Evolutionary conservation across 2,113 vertebrate species (phyloP), one percentile per base, ranked within the genome.

Genomic region (Corythaixoides concolor): DNA sequence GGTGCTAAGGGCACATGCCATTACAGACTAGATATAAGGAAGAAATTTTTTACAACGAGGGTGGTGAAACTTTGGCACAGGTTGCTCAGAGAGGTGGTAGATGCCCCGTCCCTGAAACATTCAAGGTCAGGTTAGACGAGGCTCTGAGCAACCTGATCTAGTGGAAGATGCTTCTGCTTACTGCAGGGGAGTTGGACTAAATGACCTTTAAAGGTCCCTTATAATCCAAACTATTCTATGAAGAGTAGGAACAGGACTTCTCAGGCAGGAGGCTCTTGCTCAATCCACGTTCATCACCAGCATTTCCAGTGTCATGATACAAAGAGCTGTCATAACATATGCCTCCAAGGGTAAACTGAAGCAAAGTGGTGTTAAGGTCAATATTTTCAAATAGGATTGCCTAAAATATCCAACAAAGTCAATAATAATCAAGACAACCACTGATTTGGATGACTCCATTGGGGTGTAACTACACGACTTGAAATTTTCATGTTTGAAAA

Each of bases 301-400:
- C 15, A 53, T 76, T 95, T 93, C 23, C 50, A 94, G 30, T 5
- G 27, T 75, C 15, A 2, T 0, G 2, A 49, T 41, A 69, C 27
- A 52, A 78, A 72, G 33, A 32, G 37, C 16, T 68, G 30, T 59
- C 35, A 33, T 75, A 87, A 63, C 52, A 90, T 81, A 53, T 37
- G 89, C 39, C 37, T 81, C 76, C 77, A 76, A 85, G n/a, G 39
- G 49, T 64, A 95, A 92, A 87, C 49, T 43, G 43, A 85, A 90
- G 56, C 8, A 26, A 74, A 60, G 45, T 41, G 18, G 28, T 50
- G 66, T 68, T 85, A 89, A 92, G 62, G 52, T 92, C 62, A 85
- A 15, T 89, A 62, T 92, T 94, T 94, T 95, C 73, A 62, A 67
- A 53, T 15, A 6, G 43, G 27, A 24, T 60, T 92, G 69, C 49